phyloP scores from a whole-genome alignment of 2,888 invertebrate species.

The Yponomeuta evonymella region DNA sequence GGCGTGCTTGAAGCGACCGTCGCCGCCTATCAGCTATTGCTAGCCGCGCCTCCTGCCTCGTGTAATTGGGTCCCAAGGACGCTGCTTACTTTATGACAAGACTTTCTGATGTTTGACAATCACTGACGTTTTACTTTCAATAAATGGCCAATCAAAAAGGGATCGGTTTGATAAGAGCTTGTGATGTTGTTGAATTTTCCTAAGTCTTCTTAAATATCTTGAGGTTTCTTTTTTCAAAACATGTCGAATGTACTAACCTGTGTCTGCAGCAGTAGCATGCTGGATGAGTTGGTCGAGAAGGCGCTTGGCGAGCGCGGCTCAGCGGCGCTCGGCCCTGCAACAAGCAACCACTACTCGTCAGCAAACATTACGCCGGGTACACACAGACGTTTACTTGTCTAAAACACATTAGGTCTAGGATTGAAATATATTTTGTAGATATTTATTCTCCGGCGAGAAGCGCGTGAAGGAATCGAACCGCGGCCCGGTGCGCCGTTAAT shows the following conservation, averaged over 20 bases:
- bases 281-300: slow-evolving; percentile 79
- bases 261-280: slow-evolving; percentile 96
- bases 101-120: background rate
- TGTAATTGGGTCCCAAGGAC: background rate
- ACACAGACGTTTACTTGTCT: background rate
- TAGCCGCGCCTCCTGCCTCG: slow-evolving; percentile 9
- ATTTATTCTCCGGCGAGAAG: background rate
- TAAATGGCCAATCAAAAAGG: background rate
- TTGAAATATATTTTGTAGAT: background rate
- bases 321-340: slow-evolving; percentile 75
- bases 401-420: background rate
- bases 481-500: background rate
- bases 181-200: too few species aligned
- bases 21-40: slow-evolving; percentile 7
- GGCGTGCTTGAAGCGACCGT: slow-evolving; percentile 35
- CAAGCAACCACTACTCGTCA: slow-evolving; percentile 32
- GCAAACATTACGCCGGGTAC: background rate
- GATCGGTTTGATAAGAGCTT: background rate
- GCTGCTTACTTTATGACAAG: background rate
- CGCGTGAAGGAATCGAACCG: background rate
- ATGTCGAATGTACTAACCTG: slow-evolving; percentile 78
- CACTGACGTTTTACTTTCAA: background rate
- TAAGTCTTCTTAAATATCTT: background rate
- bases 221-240: background rate
- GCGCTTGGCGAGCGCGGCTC: slow-evolving; percentile 76